These are phyloP conservation scores for Tolypeutes matacus DNA, from an alignment of 2,797 vertebrate genomes.

Conservation along the genomic window DNA sequence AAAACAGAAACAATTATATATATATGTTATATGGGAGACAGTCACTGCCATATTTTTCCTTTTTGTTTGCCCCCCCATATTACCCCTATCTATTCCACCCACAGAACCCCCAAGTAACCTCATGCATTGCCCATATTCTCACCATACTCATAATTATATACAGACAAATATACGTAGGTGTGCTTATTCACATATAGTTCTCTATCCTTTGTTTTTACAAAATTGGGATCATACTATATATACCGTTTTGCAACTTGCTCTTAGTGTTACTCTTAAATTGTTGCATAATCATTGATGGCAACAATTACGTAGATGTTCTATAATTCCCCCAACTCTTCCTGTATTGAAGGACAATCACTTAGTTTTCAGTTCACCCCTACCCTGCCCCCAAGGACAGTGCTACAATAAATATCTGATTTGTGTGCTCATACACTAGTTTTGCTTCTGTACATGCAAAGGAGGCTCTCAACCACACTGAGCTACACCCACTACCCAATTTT, in stretches of 20 bases:
- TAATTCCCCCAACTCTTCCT: not conserved
- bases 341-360: not conserved
- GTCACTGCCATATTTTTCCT: not conserved
- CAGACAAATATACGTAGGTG: rapidly evolving
- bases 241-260: not conserved
- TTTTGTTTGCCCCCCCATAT: rapidly evolving
- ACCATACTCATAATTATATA: rapidly evolving
- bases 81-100: not conserved
- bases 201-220: rapidly evolving
- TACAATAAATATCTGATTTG: rapidly evolving
- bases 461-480: not conserved
- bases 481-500: not conserved
- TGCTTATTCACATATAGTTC: rapidly evolving
- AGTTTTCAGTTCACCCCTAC: rapidly evolving
- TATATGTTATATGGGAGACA: not conserved
- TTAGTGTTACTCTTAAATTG: not conserved
- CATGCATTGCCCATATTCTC: rapidly evolving
- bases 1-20: not conserved
- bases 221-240: too few species aligned
- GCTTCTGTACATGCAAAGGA: not conserved
- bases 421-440: not conserved
- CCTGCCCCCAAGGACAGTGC: not conserved
- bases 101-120: not conserved
- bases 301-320: not conserved
- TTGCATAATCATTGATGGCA: rapidly evolving